Conservation (phyloP, 1,140 invertebrate genomes). For the Drosophila takahashii region DNA sequence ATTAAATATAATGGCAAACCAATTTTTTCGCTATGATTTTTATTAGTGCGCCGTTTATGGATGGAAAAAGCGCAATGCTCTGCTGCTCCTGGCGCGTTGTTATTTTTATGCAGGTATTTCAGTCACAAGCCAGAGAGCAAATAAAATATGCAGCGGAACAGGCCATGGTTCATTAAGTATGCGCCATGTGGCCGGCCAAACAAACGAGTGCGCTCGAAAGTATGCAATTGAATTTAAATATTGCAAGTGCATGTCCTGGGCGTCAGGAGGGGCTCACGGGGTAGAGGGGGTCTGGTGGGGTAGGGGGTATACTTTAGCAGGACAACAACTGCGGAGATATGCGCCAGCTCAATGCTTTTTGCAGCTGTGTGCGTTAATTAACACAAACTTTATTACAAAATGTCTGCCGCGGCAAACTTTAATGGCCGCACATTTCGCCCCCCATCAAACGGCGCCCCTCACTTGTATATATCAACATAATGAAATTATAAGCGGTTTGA, state of each 20-base stretch:
- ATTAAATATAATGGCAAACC: slow-evolving; percentile 66
- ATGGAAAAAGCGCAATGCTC: slow-evolving; percentile 28
- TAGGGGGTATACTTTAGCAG: not conserved
- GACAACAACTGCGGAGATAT: slow-evolving; percentile 1
- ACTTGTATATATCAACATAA: slow-evolving; percentile 62
- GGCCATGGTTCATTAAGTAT: slow-evolving; percentile 77
- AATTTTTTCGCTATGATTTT: slow-evolving; percentile 53
- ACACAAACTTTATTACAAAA: slow-evolving; percentile 80
- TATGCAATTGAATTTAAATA: slow-evolving; percentile 83
- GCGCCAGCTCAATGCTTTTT: slow-evolving; percentile 33
- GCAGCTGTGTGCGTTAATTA: slow-evolving; percentile 71
- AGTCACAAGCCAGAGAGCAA: slow-evolving; percentile 41
- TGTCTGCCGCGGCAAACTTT: slow-evolving; percentile 59
- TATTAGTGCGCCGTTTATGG: slow-evolving; percentile 45
- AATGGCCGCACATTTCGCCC: slow-evolving; percentile 46
- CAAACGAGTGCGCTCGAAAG: slow-evolving; percentile 69
- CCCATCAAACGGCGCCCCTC: slow-evolving; percentile 4
- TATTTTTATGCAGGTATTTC: slow-evolving; percentile 65
- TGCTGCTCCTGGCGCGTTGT: slow-evolving; percentile 5
- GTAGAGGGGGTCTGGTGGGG: not conserved
- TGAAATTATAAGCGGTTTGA: slow-evolving; percentile 81
- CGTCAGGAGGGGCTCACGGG: not conserved
- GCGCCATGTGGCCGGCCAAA: slow-evolving; percentile 67
- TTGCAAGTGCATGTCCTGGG: slow-evolving; percentile 63
- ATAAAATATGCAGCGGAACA: slow-evolving; percentile 74